phyloP scores from a whole-genome alignment of 2,888 invertebrate species.

The Melangyna quadrimaculata region DNA sequence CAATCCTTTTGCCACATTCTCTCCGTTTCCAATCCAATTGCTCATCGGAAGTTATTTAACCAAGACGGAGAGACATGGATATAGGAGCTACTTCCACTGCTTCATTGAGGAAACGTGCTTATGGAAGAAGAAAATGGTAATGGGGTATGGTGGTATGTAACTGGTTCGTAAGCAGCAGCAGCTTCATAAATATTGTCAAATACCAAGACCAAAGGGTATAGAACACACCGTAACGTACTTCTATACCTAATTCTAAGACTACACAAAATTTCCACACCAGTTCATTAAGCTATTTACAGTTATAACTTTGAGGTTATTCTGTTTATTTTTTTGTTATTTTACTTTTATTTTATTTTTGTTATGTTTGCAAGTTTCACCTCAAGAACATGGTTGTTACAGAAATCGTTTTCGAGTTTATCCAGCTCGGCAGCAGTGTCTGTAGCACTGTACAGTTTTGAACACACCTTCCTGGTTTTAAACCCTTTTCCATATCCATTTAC shows the following conservation, averaged over 20 bases:
- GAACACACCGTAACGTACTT: background rate
- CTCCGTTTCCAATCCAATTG: constrained; percentile 32
- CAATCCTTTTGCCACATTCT: constrained; percentile 8
- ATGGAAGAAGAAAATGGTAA: background rate
- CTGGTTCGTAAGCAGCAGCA: constrained; percentile 12
- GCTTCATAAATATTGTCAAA: constrained; percentile 62
- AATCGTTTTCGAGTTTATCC: constrained; percentile 60
- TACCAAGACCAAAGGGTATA: constrained; percentile 38
- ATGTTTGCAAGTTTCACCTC: constrained; percentile 16
- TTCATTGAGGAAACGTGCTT: constrained; percentile 39
- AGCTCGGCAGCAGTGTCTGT: constrained; percentile 13
- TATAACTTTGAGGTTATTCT: constrained; percentile 45
- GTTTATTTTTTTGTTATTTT: background rate
- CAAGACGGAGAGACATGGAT: constrained; percentile 47
- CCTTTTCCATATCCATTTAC: constrained; percentile 14
- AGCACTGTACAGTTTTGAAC: background rate
- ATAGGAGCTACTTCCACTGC: constrained; percentile 14
- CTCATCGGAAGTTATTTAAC: constrained; percentile 52
- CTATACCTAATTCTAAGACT: too few relatives aligned
- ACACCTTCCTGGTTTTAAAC: constrained; percentile 14
- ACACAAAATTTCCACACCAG: constrained; percentile 54
- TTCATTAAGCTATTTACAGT: constrained; percentile 70
- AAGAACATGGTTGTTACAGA: constrained; percentile 36
- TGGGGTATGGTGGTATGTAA: background rate
- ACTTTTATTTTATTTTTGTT: constrained; percentile 1